phyloP scores from a whole-genome alignment of 2,113 vertebrate species.

The Nerophis ophidion region DNA sequence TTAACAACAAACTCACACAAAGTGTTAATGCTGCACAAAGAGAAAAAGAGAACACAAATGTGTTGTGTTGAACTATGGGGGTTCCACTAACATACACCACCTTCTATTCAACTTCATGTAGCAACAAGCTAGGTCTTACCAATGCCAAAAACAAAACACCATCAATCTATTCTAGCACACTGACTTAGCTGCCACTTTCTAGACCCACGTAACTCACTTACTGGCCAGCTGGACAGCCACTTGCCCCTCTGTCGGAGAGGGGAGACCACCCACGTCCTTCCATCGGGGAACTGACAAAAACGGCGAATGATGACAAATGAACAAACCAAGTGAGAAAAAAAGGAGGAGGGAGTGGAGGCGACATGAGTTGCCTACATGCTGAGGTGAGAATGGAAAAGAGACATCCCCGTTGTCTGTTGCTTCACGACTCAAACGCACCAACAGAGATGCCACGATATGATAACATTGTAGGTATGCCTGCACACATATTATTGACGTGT shows the following conservation, averaged over 20 bases:
- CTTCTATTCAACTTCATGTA: neutral
- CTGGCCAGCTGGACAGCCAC: slow-evolving; percentile 34
- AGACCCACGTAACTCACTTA: slow-evolving; percentile 41
- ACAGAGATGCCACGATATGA: neutral
- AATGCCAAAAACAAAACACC: neutral
- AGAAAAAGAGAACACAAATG: too few species aligned
- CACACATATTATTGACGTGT: neutral
- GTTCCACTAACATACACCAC: neutral
- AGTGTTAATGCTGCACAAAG: too few species aligned
- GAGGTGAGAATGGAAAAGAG: slow-evolving; percentile 48
- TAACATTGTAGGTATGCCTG: neutral
- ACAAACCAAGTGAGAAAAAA: slow-evolving; percentile 17
- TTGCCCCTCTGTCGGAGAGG: slow-evolving; percentile 72
- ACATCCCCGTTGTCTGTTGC: neutral
- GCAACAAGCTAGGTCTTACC: neutral
- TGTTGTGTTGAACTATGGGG: neutral
- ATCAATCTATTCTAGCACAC: slow-evolving; percentile 11
- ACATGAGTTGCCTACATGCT: slow-evolving; percentile 18
- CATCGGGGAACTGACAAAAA: slow-evolving; percentile 83
- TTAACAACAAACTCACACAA: too few species aligned
- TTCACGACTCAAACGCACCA: neutral
- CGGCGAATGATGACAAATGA: slow-evolving; percentile 40
- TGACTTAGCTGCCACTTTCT: neutral
- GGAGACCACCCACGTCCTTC: slow-evolving; percentile 88
- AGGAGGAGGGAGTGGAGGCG: neutral